Evolutionary conservation across 2,113 vertebrate species (phyloP), one percentile per base, ranked within the genome.

Genomic region (Platysternon megacephalum): DNA sequence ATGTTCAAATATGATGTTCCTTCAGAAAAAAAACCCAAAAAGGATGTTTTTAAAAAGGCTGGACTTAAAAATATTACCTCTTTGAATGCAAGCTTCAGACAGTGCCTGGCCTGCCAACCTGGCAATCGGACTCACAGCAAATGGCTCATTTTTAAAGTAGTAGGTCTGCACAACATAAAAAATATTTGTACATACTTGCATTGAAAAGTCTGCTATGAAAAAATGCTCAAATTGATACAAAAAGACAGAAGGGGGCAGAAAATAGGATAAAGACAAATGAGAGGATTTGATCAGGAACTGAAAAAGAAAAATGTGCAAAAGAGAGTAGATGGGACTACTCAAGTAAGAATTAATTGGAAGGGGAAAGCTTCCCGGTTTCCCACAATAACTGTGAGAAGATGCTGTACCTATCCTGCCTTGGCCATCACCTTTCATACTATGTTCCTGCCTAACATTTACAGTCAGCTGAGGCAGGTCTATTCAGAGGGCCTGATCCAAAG

Each of bases 21-120:
- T 90, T 87, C 91, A 91, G 0, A 8, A 80, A 94, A 94, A 97
- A 94, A 90, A 94, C 93, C 85, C 92, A 55, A 93, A 91, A 76
- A 95, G 84, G 94, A 89, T 26, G 55, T 95, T 93, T 97, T 96
- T 97, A 88, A 90, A 95, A 95, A 84, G 90, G 7, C 78, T 51
- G 87, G 91, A 79, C 90, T 95, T 96, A 68, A 83, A 93, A 95
- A 88, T 79, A 72, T 22, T 72, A 89, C 58, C 79, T 81, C 87
- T 88, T 94, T 86, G 94, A 91, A 91, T 46, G 49, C 90, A 95
- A 96, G 10, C 17, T 90, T 82, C 44, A 90, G 55, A 74, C 80
- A 93, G 90, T 88, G 88, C 93, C 93, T 91, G 84, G 88, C 61
- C 88, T 95, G 91, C 82, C 84, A 22, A n/a, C 82, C 91, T 49